Conservation (phyloP, 2,888 invertebrate genomes). For the Sarcophaga variegata region DNA sequence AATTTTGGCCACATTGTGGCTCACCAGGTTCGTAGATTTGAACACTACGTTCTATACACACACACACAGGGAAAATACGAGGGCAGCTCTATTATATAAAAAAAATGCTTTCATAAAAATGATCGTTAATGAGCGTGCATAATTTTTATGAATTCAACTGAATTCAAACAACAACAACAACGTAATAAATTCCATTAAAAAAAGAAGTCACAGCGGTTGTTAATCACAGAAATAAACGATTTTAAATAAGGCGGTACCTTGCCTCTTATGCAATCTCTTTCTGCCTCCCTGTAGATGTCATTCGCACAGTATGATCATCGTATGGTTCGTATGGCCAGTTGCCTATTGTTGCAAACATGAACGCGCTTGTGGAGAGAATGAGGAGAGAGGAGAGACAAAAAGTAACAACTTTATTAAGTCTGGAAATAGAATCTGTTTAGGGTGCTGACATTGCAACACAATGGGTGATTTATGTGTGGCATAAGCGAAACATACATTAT, state of each 20-base stretch:
- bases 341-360: conserved; percentile 58
- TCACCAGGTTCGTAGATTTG: conserved; percentile 53
- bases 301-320: conserved; percentile 54
- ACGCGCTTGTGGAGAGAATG: background rate
- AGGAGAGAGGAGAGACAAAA: conserved; percentile 12
- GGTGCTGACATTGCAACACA: conserved; percentile 65
- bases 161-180: conserved; percentile 3
- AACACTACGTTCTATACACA: background rate
- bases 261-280: conserved; percentile 19
- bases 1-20: conserved; percentile 69
- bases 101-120: background rate
- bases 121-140: conserved; percentile 62
- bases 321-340: conserved; percentile 45
- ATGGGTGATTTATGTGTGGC: conserved; percentile 56
- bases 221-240: conserved; percentile 66
- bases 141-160: conserved; percentile 59
- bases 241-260: conserved; percentile 53
- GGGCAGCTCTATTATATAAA: background rate
- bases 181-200: background rate
- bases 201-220: conserved; percentile 66
- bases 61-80: conserved; percentile 13
- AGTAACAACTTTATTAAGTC: conserved; percentile 65
- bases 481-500: conserved; percentile 12
- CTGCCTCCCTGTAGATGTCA: conserved; percentile 1
- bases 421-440: conserved; percentile 35